A percentile compares a stretch with the other conserved stretches of the same genome.
Evolutionary conservation across 2,797 vertebrate genomes (phyloP).

Genomic region (Antennarius maculatus): DNA sequence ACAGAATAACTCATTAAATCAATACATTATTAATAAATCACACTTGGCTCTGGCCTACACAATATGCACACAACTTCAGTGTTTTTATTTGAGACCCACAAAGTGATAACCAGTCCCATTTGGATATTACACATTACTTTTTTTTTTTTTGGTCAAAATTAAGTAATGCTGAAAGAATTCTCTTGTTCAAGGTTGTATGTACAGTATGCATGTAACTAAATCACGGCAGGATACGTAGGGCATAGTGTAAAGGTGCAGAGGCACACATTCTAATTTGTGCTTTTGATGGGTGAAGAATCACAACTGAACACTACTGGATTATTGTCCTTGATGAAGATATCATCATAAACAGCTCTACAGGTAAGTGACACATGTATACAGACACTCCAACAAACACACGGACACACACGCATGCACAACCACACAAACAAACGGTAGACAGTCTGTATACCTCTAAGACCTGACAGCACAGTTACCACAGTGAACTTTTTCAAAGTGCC

Average conservation of each 20-base stretch:
- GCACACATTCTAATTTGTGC: no score
- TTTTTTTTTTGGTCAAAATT: neutral
- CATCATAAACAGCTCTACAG: neutral
- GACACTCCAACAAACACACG: no score
- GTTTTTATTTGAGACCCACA: constrained; percentile 6
- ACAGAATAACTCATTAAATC: constrained; percentile 25
- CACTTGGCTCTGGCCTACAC: neutral
- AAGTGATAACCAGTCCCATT: constrained; percentile 4
- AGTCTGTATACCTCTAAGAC: no score
- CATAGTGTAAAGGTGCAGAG: no score
- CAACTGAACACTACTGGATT: neutral
- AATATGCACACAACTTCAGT: neutral
- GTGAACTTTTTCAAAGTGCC: neutral
- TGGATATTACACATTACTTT: neutral
- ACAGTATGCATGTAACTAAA: no score
- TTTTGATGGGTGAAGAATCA: no score
- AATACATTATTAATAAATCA: constrained; percentile 28
- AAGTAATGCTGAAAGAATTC: neutral
- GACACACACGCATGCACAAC: no score
- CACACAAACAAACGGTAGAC: no score
- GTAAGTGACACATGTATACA: no score
- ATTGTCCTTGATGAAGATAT: neutral
- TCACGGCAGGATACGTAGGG: no score
- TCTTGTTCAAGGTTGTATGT: no score
- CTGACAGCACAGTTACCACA: neutral